Evolutionary conservation across 2,797 vertebrate genomes (phyloP).

Genomic region (Coluber constrictor): DNA sequence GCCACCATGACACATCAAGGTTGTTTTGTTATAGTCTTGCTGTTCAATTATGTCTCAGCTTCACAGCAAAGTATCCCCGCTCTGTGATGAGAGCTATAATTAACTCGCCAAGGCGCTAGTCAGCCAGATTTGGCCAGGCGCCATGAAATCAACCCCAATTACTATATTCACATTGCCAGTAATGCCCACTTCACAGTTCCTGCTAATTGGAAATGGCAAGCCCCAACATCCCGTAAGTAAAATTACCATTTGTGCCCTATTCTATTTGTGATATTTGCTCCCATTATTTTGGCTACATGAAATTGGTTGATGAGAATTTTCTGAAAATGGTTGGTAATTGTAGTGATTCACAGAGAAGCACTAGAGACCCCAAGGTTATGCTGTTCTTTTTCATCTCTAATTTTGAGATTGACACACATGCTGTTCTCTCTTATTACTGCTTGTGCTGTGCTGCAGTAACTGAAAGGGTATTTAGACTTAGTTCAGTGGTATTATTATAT

Average conservation of each 20-base stretch:
- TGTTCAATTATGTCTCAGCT: slow-evolving; percentile 59
- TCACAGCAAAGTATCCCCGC: slow-evolving; percentile 61
- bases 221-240: slow-evolving; percentile 69
- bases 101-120: slow-evolving; percentile 78
- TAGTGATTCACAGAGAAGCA: slow-evolving; percentile 34
- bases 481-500: background rate
- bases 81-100: slow-evolving; percentile 77
- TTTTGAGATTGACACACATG: slow-evolving; percentile 3
- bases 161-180: slow-evolving; percentile 81
- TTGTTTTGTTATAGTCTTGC: slow-evolving; percentile 56
- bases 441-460: background rate
- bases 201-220: slow-evolving; percentile 79
- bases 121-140: slow-evolving; percentile 73
- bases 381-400: slow-evolving; percentile 1
- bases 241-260: slow-evolving; percentile 62
- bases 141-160: slow-evolving; percentile 88
- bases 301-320: slow-evolving; percentile 58
- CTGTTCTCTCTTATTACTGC: background rate
- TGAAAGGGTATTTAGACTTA: background rate
- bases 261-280: slow-evolving; percentile 61
- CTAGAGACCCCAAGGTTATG: background rate
- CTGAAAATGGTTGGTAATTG: slow-evolving; percentile 57
- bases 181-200: slow-evolving; percentile 78
- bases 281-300: slow-evolving; percentile 56
- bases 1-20: slow-evolving; percentile 25